These are phyloP conservation scores for Hyposoter didymator DNA, from an alignment of 2,888 invertebrate species.

Conservation along the genomic window DNA sequence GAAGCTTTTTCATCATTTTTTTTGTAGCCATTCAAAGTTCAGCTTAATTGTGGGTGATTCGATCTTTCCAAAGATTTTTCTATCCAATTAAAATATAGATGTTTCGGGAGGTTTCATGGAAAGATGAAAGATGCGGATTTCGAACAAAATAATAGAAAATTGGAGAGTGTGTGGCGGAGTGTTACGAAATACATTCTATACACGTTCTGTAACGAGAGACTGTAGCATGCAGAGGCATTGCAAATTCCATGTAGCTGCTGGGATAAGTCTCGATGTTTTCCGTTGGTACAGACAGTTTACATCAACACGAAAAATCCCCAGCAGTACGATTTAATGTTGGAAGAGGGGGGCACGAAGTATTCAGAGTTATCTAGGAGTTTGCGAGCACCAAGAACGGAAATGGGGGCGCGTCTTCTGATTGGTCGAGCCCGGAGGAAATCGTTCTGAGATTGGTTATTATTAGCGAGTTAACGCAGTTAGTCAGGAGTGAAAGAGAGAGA, in stretches of 20 bases:
- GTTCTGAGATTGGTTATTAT: slow-evolving; percentile 84
- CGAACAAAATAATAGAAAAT: not conserved
- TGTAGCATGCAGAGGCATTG: not conserved
- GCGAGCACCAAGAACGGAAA: slow-evolving; percentile 76
- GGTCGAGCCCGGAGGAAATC: slow-evolving; percentile 82
- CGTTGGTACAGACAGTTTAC: slow-evolving; percentile 12
- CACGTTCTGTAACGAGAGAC: not conserved
- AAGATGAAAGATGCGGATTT: not conserved
- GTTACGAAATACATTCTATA: not conserved
- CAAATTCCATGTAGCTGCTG: not conserved
- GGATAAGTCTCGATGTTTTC: slow-evolving; percentile 9
- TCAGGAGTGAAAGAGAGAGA: slow-evolving; percentile 25
- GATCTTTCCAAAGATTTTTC: too few species aligned
- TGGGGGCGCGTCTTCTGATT: slow-evolving; percentile 83
- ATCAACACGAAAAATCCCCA: slow-evolving; percentile 7
- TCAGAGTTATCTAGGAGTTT: slow-evolving; percentile 12
- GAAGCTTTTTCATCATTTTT: not conserved
- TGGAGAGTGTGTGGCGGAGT: not conserved
- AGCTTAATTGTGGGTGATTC: too few species aligned
- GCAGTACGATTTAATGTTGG: slow-evolving; percentile 23
- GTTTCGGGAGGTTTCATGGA: too few species aligned
- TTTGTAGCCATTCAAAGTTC: too few species aligned
- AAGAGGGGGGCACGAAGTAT: slow-evolving; percentile 46
- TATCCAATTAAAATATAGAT: too few species aligned
- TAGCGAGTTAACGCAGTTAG: slow-evolving; percentile 81